These are phyloP conservation scores for Sparus aurata DNA, from an alignment of 2,797 vertebrate species.

Conservation along the genomic window DNA sequence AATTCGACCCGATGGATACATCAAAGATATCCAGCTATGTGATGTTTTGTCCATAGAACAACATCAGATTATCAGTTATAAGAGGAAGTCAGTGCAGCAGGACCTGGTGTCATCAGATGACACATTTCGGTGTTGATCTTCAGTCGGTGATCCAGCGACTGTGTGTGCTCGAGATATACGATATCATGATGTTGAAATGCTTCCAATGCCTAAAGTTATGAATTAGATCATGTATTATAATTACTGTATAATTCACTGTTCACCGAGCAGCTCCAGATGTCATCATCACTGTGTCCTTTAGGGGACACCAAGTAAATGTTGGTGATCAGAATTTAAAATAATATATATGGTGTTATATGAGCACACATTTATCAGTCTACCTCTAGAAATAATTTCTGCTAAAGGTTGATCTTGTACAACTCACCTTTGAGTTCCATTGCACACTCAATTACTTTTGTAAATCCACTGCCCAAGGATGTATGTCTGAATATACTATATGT, in stretches of 20 bases:
- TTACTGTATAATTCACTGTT: accelerated
- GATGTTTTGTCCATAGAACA: too few relatives aligned
- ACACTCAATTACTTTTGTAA: too few relatives aligned
- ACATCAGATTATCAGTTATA: neutral
- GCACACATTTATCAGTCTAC: neutral
- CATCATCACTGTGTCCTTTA: conserved; percentile 1
- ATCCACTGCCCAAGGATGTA: too few relatives aligned
- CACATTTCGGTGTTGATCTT: neutral
- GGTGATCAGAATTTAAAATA: neutral
- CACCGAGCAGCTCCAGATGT: neutral
- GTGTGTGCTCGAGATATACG: neutral
- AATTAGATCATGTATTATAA: neutral
- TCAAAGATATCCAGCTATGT: neutral
- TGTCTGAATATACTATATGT: too few relatives aligned
- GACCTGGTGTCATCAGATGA: neutral
- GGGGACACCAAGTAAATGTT: neutral
- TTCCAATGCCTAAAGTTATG: neutral
- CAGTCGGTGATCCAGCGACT: neutral
- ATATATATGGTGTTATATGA: neutral
- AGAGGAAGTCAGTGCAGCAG: neutral
- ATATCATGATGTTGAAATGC: neutral
- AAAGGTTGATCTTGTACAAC: neutral
- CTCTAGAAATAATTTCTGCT: neutral
- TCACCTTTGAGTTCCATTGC: too few relatives aligned
- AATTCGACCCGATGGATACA: neutral